Evolutionary conservation across 2,113 vertebrate species (phyloP), one percentile per base, ranked within the genome.

Genomic region (Felis catus): DNA sequence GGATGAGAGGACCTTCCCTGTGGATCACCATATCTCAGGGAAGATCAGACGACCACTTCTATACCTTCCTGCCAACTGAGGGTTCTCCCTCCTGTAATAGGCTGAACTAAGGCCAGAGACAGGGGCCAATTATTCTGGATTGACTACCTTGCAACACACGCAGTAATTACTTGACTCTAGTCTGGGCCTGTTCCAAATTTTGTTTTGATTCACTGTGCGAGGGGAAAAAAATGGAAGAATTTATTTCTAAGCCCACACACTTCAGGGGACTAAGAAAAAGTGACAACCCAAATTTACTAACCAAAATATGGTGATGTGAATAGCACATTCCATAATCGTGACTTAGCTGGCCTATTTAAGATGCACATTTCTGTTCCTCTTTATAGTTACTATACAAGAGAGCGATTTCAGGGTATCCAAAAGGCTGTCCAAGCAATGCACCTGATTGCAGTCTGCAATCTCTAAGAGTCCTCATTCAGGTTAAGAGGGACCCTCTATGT

Each of bases 261-360:
- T 96, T 96, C 0, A 96, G 81, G 87, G 89, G 58, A 33, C 33
- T 73, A 93, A 98, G 0, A 55, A 96, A 91, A 92, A 97, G 70
- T 71, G 91, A 96, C 68, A 96, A 91, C 94, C 93, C 80, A 80
- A 97, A 94, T 96, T 96, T 83, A 93, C 97, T 98, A 98, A 98
- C 98, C 98, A 98, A 98, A 98, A 97, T 97, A 70, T 91, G 96
- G 96, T 89, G 97, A 98, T 0, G 1, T 13, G 68, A 94, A 74
- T 23, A 91, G 89, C 94, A 65, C 58, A 15, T 95, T 97, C 79
- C 94, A 55, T 86, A 41, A 86, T 36, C 92, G 74, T 91, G 4
- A 94, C 89, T 93, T 94, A 91, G 93, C 80, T 95, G 94, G 86
- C 78, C 84, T 27, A 5, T n/a, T 71, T 92, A 89, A 91, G 89